phyloP scores from a whole-genome alignment of 1,140 invertebrate species.

The Andrena cerasifolii region DNA sequence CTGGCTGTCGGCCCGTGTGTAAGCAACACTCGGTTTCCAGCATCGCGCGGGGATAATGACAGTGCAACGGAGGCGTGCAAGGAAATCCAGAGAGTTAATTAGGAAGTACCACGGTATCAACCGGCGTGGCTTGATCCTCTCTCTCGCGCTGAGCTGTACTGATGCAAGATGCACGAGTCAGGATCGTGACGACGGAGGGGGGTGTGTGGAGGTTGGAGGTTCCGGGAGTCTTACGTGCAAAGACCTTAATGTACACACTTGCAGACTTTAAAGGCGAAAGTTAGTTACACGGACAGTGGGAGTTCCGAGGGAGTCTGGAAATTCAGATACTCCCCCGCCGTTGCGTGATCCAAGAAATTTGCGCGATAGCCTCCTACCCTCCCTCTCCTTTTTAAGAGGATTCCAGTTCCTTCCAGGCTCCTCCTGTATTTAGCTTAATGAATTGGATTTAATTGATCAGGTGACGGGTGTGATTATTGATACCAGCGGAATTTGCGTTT shows the following conservation, averaged over 20 bases:
- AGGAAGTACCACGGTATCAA: slow-evolving; percentile 65
- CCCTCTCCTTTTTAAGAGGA: too few relatives aligned
- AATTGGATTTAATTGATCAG: slow-evolving; percentile 46
- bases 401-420: too few relatives aligned
- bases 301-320: slow-evolving; percentile 43
- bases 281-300: slow-evolving; percentile 54
- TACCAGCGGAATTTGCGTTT: slow-evolving; percentile 15
- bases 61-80: slow-evolving; percentile 57
- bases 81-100: slow-evolving; percentile 68
- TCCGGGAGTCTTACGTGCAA: slow-evolving; percentile 50
- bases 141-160: slow-evolving; percentile 33
- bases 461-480: slow-evolving; percentile 32
- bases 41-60: slow-evolving; percentile 55
- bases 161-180: slow-evolving; percentile 61
- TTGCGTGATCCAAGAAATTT: slow-evolving; percentile 55
- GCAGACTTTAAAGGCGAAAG: slow-evolving; percentile 65
- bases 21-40: slow-evolving; percentile 26
- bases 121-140: slow-evolving; percentile 45
- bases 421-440: slow-evolving; percentile 33
- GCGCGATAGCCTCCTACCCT: slow-evolving; percentile 12
- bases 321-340: slow-evolving; percentile 43
- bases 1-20: neutral
- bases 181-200: slow-evolving; percentile 15
- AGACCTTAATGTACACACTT: slow-evolving; percentile 64
- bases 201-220: too few relatives aligned